Conservation (phyloP, 2,888 invertebrate genomes). For the Eueremaeus valkanovi region DNA sequence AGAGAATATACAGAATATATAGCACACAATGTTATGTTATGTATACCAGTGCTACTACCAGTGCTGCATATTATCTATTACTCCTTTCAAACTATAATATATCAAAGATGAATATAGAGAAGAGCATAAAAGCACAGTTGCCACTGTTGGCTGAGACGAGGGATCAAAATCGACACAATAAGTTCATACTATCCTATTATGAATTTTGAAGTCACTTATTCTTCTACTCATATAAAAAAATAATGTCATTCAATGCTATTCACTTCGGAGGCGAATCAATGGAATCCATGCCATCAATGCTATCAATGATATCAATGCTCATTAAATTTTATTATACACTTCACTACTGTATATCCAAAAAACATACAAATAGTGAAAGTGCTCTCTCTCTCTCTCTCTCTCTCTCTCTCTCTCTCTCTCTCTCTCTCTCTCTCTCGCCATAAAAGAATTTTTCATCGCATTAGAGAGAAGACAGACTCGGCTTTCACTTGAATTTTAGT, state of each 20-base stretch:
- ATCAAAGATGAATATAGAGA: slow-evolving; percentile 8
- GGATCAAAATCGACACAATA: slow-evolving; percentile 33
- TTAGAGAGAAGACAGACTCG: no score
- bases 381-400: no score
- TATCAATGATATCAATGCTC: slow-evolving; percentile 6
- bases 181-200: slow-evolving; percentile 23
- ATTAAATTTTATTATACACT: slow-evolving; percentile 22
- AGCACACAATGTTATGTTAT: neutral
- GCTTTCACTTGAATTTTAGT: no score
- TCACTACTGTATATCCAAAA: neutral
- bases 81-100: slow-evolving; percentile 15
- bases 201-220: slow-evolving; percentile 28
- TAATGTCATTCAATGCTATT: no score
- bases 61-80: slow-evolving; percentile 25
- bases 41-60: neutral
- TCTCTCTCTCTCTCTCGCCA: no score
- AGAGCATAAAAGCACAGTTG: neutral
- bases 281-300: no score
- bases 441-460: no score
- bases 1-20: slow-evolving; percentile 10
- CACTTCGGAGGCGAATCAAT: neutral
- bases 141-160: neutral
- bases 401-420: no score
- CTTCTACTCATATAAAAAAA: neutral
- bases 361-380: slow-evolving; percentile 26